Evolutionary conservation across 2,797 vertebrate species (phyloP), one percentile per base, ranked within the genome.

Genomic region (Gallinago solitaria): DNA sequence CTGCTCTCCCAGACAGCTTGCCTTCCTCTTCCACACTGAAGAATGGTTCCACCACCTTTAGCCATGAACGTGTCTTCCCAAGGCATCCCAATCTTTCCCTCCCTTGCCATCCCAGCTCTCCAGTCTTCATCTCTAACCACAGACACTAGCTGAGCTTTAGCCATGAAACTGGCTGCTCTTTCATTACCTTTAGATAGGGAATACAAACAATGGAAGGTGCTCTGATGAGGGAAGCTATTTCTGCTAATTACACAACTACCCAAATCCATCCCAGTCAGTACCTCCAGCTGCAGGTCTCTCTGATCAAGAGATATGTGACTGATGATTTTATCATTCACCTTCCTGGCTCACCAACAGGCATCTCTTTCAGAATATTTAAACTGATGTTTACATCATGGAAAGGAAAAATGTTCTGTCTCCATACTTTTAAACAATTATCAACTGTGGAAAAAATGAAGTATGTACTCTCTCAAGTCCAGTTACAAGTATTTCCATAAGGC

Each of bases 11-110:
- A 61, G 15, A 57, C 6, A 71, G 28, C 33, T 20, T 80, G 25
- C 61, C 39, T 43, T 81, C 35, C 53, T 69, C 24, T 63, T 70
- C 27, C 47, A 53, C 27, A 11, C 12, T 6, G 3, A 89, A 57
- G 8, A 69, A 73, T 0, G 0, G 16, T 35, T 88, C 35, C 54
- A 19, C 8, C 30, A 63, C 37, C 32, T 60, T 75, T 24, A 84
- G 56, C n/a, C 6, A 5, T 19, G 9, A 95, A 75, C 0, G 0
- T 3, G 2, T 21, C 18, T 82, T 83, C 56, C 60, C 19, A 68
- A 77, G 32, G 53, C 0, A 0, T 32, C 39, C 18, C 43, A 41
- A 6, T 48, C 61, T 39, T 57, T 54, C 53, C 63, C 24, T 32
- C 9, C 16, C 12, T 83, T 70, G 77, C 24, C 35, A 84, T 12